These are phyloP conservation scores for Chymomyza caudatula DNA, from an alignment of 2,888 invertebrate species.

Conservation along the genomic window DNA sequence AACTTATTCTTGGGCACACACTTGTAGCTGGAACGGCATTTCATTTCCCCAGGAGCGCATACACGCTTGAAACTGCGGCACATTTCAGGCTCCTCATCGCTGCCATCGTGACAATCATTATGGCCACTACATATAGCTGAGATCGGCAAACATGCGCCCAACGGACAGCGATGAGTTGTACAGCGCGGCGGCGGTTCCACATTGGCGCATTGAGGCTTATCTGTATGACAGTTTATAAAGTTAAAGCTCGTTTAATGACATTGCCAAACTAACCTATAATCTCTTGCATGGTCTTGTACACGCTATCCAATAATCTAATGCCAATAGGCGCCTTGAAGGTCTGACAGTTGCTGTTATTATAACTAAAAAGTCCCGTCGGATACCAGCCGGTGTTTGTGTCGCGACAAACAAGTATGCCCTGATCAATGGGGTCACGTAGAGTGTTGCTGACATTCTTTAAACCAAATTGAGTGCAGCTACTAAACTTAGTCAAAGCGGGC, in stretches of 20 bases:
- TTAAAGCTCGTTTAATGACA: neutral
- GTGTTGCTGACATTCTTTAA: conserved; percentile 32
- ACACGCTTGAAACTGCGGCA: conserved; percentile 67
- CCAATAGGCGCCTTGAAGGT: conserved; percentile 66
- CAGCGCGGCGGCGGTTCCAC: conserved; percentile 77
- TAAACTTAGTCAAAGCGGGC: conserved; percentile 56
- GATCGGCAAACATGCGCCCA: conserved; percentile 83
- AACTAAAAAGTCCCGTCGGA: conserved; percentile 84
- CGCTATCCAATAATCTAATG: conserved; percentile 61
- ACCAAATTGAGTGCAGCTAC: conserved; percentile 68
- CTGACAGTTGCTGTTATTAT: conserved; percentile 79
- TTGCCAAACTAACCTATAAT: conserved; percentile 62
- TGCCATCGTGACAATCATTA: conserved; percentile 83
- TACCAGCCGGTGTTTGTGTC: conserved; percentile 83
- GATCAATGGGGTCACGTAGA: conserved; percentile 79
- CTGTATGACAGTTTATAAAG: conserved; percentile 39
- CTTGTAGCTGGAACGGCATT: conserved; percentile 82
- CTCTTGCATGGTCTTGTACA: conserved; percentile 63
- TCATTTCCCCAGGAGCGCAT: conserved; percentile 82
- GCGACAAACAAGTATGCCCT: conserved; percentile 85
- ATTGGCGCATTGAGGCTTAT: conserved; percentile 65
- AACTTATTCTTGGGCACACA: conserved; percentile 85
- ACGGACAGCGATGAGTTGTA: conserved; percentile 82
- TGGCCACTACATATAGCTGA: conserved; percentile 83
- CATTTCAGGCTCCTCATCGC: conserved; percentile 81